A percentile compares a stretch with the other conserved stretches of the same genome.
Evolutionary conservation across 2,113 vertebrate genomes (phyloP).

Genomic region (Otolemur garnettii): DNA sequence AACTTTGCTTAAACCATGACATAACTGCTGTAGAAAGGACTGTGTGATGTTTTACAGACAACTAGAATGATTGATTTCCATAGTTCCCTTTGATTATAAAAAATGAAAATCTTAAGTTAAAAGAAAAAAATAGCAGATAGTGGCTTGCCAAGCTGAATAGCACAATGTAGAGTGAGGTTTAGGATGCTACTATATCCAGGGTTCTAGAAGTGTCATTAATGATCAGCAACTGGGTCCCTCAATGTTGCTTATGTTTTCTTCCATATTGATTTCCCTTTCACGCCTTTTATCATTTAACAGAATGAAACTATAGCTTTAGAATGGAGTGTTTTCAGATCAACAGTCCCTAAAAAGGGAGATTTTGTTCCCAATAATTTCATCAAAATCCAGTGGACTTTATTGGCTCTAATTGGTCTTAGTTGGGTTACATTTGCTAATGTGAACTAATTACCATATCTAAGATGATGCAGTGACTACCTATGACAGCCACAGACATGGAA

Average conservation of each 20-base stretch:
- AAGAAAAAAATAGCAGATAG: not conserved
- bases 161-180: not conserved
- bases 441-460: not conserved
- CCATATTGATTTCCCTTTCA: not conserved
- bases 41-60: not conserved
- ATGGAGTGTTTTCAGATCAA: not conserved
- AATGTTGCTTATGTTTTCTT: not conserved
- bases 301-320: not conserved
- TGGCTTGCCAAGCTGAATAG: not conserved
- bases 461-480: not conserved
- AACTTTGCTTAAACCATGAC: not conserved
- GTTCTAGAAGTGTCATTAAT: not conserved
- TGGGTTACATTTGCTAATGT: not conserved
- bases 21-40: too few relatives aligned
- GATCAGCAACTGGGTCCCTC: accelerated
- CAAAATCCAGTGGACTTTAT: not conserved
- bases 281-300: not conserved
- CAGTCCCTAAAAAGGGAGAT: too few relatives aligned
- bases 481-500: not conserved
- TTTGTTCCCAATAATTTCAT: not conserved
- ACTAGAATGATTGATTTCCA: not conserved
- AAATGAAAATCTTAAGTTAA: not conserved
- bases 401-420: not conserved
- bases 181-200: not conserved
- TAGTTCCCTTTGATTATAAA: not conserved